phyloP scores from a whole-genome alignment of 2,888 invertebrate species.

The Cenopis cana region DNA sequence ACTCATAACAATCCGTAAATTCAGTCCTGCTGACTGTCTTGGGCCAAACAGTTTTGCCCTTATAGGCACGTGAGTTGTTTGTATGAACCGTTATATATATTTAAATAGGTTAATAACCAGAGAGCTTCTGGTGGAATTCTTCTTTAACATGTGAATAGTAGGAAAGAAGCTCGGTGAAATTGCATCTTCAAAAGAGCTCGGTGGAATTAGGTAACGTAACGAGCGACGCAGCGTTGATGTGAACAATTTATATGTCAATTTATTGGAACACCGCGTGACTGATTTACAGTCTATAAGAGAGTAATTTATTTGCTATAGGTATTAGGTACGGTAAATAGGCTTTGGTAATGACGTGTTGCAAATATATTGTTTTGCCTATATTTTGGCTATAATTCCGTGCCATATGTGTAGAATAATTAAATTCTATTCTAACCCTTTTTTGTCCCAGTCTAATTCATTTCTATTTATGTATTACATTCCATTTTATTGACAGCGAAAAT shows the following conservation, averaged over 20 bases:
- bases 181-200: background rate
- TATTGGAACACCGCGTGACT: slow-evolving; percentile 22
- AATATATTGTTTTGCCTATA: slow-evolving; percentile 14
- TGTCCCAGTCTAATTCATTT: no score
- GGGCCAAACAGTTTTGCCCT: no score
- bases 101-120: no score
- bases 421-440: slow-evolving; percentile 1
- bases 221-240: background rate
- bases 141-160: background rate
- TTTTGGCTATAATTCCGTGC: background rate
- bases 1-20: no score
- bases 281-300: slow-evolving; percentile 5
- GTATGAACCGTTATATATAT: no score
- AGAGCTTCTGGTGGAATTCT: no score
- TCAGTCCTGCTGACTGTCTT: no score
- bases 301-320: slow-evolving; percentile 14
- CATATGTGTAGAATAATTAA: background rate
- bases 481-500: background rate
- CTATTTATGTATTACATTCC: slow-evolving; percentile 2
- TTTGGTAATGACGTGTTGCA: slow-evolving; percentile 9
- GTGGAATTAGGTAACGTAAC: background rate
- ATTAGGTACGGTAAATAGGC: slow-evolving; percentile 6
- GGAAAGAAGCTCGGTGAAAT: background rate
- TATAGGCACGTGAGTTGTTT: no score
- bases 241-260: slow-evolving; percentile 15